Conservation (phyloP, 2,888 invertebrate species). For the Timandra comae region DNA sequence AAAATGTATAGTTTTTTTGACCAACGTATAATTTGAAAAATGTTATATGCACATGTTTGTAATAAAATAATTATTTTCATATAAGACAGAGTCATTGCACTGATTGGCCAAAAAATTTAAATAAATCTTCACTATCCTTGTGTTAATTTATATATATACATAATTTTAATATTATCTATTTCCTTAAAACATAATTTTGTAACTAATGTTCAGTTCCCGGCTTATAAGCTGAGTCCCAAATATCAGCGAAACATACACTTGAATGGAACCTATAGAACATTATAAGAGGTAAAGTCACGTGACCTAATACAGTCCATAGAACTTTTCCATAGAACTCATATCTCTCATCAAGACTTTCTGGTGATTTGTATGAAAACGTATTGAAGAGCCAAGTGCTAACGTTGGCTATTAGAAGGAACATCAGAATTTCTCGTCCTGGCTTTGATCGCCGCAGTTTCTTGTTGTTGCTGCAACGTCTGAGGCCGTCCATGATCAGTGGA, state of each 20-base stretch:
- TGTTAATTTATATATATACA: neutral
- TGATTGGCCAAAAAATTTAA: too few species aligned
- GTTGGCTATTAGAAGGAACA: slow-evolving; percentile 85
- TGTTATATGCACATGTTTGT: too few species aligned
- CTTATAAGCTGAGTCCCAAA: slow-evolving; percentile 86
- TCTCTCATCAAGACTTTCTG: slow-evolving; percentile 70
- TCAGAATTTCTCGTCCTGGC: slow-evolving; percentile 85
- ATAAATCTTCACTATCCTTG: neutral
- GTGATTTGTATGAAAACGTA: slow-evolving; percentile 79
- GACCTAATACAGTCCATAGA: slow-evolving; percentile 84
- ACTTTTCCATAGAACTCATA: slow-evolving; percentile 83
- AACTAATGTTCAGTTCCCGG: slow-evolving; percentile 65
- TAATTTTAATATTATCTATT: slow-evolving; percentile 1
- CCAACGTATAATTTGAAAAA: too few species aligned
- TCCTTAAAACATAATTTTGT: too few species aligned
- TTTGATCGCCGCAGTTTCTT: slow-evolving; percentile 79
- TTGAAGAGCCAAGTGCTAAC: slow-evolving; percentile 86
- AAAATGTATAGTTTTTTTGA: too few species aligned
- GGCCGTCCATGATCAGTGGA: slow-evolving; percentile 82
- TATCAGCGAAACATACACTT: slow-evolving; percentile 86
- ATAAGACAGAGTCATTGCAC: too few species aligned
- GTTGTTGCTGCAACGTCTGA: slow-evolving; percentile 84
- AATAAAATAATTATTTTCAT: too few species aligned
- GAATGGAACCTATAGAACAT: slow-evolving; percentile 88
- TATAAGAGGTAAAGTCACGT: slow-evolving; percentile 83